These are phyloP conservation scores for Sakesphorus luctuosus DNA, from an alignment of 2,113 vertebrate genomes.

Conservation along the genomic window DNA sequence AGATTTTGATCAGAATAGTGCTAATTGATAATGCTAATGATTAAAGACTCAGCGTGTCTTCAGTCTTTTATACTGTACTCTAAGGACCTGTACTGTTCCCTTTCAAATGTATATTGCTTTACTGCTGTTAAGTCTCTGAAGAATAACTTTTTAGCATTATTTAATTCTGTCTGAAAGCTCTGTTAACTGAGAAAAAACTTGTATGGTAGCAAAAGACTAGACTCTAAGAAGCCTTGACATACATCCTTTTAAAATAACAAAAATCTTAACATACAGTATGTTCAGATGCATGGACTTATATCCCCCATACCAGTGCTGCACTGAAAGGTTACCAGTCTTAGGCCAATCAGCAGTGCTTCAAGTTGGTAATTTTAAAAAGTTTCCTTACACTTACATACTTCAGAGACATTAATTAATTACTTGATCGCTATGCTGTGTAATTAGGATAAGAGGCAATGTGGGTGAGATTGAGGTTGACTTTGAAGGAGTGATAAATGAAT, in stretches of 20 bases:
- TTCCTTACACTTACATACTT: background rate
- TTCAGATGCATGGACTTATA: background rate
- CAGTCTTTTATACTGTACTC: background rate
- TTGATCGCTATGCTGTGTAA: background rate
- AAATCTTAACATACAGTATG: background rate
- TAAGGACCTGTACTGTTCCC: background rate
- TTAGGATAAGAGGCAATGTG: background rate
- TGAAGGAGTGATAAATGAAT: background rate
- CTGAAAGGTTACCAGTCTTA: background rate
- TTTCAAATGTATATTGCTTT: slow-evolving; percentile 10
- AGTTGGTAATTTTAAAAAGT: background rate
- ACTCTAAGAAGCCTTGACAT: background rate
- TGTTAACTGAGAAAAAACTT: slow-evolving; percentile 4
- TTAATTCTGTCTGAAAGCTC: background rate
- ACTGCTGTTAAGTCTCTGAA: background rate
- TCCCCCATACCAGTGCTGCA: background rate
- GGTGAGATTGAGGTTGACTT: background rate
- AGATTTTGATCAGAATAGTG: background rate
- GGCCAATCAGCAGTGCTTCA: background rate
- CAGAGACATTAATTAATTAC: background rate
- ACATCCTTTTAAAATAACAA: background rate
- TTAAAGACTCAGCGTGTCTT: background rate
- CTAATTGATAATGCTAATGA: background rate
- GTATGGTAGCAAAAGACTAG: background rate
- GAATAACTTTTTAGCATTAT: background rate